Conservation (phyloP, 2,113 vertebrate genomes). For the Antennarius striatus region DNA sequence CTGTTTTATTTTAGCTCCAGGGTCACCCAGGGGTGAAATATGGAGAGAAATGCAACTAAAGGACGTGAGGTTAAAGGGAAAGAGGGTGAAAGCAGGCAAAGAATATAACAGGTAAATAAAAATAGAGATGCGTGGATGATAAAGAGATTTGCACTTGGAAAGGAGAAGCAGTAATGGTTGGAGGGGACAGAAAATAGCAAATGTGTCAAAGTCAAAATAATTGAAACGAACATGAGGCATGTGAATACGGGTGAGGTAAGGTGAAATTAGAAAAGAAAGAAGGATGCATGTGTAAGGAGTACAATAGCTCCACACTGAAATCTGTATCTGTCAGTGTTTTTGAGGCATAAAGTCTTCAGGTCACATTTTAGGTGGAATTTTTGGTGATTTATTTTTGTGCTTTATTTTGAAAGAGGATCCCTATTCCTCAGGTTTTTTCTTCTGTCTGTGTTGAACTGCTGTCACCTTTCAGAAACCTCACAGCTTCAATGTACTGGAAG, state of each 20-base stretch:
- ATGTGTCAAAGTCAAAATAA: conserved; percentile 26
- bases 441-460: conserved; percentile 30
- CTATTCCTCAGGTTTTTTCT: conserved; percentile 23
- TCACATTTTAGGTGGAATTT: conserved; percentile 10
- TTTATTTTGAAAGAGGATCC: conserved; percentile 39
- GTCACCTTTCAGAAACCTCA: conserved; percentile 63
- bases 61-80: conserved; percentile 40
- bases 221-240: neutral
- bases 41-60: conserved; percentile 64
- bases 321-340: neutral
- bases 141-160: neutral
- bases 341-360: conserved; percentile 4
- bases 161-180: conserved; percentile 18
- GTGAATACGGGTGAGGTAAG: neutral
- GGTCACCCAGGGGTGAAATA: conserved; percentile 70
- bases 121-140: conserved; percentile 18
- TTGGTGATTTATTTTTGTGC: conserved; percentile 13
- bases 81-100: conserved; percentile 10
- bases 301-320: conserved; percentile 2
- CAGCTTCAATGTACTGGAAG: conserved; percentile 62
- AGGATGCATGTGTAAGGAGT: neutral
- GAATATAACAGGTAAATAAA: conserved; percentile 27
- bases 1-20: conserved; percentile 62
- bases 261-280: conserved; percentile 20
- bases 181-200: conserved; percentile 7